Evolutionary conservation across 1,140 invertebrate genomes (phyloP), one percentile per base, ranked within the genome.

Genomic region (Lysiphlebus fabarum): DNA sequence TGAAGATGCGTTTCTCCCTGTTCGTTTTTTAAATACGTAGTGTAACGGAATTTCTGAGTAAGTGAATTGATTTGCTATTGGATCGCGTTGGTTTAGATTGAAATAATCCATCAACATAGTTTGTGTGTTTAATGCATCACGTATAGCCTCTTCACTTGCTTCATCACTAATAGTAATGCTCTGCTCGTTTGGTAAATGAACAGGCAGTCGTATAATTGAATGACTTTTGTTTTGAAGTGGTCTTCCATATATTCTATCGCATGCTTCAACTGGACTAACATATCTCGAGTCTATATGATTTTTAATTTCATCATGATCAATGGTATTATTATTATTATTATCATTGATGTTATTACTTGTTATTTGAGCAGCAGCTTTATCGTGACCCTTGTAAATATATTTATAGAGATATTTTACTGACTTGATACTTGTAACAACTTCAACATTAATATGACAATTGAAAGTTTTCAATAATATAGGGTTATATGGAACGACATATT

Each of bases 371-470:
- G 36, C 45, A 6, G 47, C 56, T 17, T 45, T 45, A 51, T 50
- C 57, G 12, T 51, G 38, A 8, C 57, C 57, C 33, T 59, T 53
- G 33, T 40, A 58, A 11, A 58, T 58, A 17, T 58, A 58, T 34
- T 59, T 59, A 42, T 42, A 53, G 12, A 59, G 40, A 26, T 59
- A 53, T 33, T 59, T 59, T 5, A 43, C 34, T 7, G 57, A n/a
- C 41, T 38, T 59, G 17, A 59, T 34, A 34, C 57, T 59, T 17
- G 48, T 41, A 10, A 59, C 57, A 26, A 59, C 40, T 53, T 53
- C 57, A 7, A 59, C 57, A 51, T 59, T 59, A 42, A 59, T 53
- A 43, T 59, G 57, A 12, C 57, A 59, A 53, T 59, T 44, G 17
- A 51, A 59, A 12, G 51, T 51, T 12, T 51, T 38, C 41, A 43